Base-by-base conservation (phyloP, 2,113 vertebrate species). In the Platichthys flesus region DNA sequence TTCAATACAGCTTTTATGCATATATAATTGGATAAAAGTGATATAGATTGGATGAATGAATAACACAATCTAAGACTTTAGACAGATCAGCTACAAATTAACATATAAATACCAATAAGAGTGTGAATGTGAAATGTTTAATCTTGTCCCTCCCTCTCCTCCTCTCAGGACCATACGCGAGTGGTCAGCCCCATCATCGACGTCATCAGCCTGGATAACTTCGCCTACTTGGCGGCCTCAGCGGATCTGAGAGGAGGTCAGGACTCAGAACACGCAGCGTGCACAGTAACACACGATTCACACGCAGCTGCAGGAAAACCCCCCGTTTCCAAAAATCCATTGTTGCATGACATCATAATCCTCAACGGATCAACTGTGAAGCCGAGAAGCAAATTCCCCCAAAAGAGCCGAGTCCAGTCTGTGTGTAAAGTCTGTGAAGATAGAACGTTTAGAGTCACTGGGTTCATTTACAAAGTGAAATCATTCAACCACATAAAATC, bases 161-260 rank as follows among this genome's bases (percentile, higher is more conserved):
- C 15, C 21, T 71, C n/a, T 51, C 51, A 99, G 98, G 98, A 99
- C 90, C 96, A 97, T 78, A 98, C 97, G 0, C 95, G 97, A 1
- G 97, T 99, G 54, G 97, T 98, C 87, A 99, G 98, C 90, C 98
- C 98, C 77, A 99, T 99, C 93, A 99, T 99, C 0, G 98, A 99
- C n/a, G 98, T 99, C 89, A 99, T 99, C 95, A 99, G 97, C 87
- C 92, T 99, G 94, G 98, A 99, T 83, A 99, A 98, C 92, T 99
- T 99, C 70, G 98, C 97, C 76, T 99, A 99, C 89, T 90, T 99
- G 89, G 98, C 98, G 31, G 98, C 98, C 2, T 99, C 98, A 28
- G 98, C 98, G 24, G 98, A 99, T 88, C 93, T 99, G 78, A 95
- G 98, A 35, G 98, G 98, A 96, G 98, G 98, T 99, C 71, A 79